Evolutionary conservation across 2,888 invertebrate genomes (phyloP), one percentile per base, ranked within the genome.

Genomic region (Ligdia adustata): DNA sequence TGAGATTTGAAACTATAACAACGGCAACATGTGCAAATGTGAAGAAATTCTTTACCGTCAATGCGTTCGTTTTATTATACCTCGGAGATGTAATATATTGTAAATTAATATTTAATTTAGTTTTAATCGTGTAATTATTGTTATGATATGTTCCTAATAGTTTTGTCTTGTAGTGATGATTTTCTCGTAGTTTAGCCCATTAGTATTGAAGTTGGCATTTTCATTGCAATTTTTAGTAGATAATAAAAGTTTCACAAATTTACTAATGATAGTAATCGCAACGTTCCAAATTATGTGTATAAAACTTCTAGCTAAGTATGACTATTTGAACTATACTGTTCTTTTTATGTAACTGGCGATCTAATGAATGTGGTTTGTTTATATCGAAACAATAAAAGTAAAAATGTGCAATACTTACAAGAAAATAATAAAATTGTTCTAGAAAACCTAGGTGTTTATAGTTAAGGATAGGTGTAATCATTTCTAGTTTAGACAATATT

Each of bases 61-160:
- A 37, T 11, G 14, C 18, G 16, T 37, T 33, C 39, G 39, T 34
- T 27, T 22, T 33, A 32, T 26, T 20, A 31, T 20, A 38, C 34
- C 34, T 33, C 53, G 51, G 55, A 51, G 53, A 60, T 57, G 53
- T 55, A 54, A 77, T 59, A 85, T 85, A 83, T 71, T 87, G 85
- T 87, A 83, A 71, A 65, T 75, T 79, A 75, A 71, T 78, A 79
- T 83, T 79, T 81, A 84, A 78, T 65, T 45, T 76, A 39, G 72
- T 75, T 70, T 72, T 79, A 79, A 75, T 72, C 71, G 62, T 84
- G 79, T 84, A 85, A 81, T 85, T 82, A 80, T 79, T 82, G 79
- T 85, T 84, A 78, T 56, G 31, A 47, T 86, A 87, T 85, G 89
- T 90, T 90, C 89, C 90, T 90, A 89, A 86, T 83, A 79, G 79